Evolutionary conservation across 2,888 invertebrate genomes (phyloP).

Genomic region (Nineta flava): DNA sequence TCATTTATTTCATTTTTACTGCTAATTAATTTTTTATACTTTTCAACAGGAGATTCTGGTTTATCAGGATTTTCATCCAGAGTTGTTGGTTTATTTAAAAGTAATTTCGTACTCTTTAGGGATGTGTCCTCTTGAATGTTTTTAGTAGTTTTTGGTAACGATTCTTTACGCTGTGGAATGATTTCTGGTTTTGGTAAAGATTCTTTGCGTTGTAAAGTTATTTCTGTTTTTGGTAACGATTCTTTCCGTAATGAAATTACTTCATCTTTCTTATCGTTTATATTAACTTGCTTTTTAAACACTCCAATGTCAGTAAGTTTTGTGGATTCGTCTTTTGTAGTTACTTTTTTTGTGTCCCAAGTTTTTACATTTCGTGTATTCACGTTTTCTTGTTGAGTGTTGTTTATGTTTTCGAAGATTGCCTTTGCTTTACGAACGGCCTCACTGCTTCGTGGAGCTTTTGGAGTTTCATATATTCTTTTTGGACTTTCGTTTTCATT

Average conservation of each 20-base stretch:
- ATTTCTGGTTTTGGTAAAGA: slow-evolving; percentile 1
- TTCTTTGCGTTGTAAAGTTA: slow-evolving; percentile 4
- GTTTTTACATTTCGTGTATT: slow-evolving; percentile 32
- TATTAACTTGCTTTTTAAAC: slow-evolving; percentile 23
- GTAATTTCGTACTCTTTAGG: background rate
- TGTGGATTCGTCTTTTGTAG: slow-evolving; percentile 14
- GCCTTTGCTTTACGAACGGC: slow-evolving; percentile 56
- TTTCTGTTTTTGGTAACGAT: slow-evolving; percentile 1
- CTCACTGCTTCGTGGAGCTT: slow-evolving; percentile 36
- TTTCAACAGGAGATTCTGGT: slow-evolving; percentile 1
- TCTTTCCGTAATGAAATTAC: slow-evolving; percentile 4
- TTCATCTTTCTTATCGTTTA: background rate
- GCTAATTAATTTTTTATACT: background rate
- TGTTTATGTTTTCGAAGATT: slow-evolving; percentile 46
- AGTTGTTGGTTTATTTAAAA: background rate
- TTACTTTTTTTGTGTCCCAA: slow-evolving; percentile 23
- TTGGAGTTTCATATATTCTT: slow-evolving; percentile 9
- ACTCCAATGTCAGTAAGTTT: slow-evolving; percentile 35
- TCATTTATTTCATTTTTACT: background rate
- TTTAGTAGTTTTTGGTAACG: background rate
- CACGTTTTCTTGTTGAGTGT: slow-evolving; percentile 19
- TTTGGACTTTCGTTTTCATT: slow-evolving; percentile 10
- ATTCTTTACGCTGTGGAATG: slow-evolving; percentile 4
- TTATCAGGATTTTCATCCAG: background rate
- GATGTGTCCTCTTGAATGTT: background rate